These are phyloP conservation scores for Malurus melanocephalus DNA, from an alignment of 2,113 vertebrate genomes.

Conservation along the genomic window DNA sequence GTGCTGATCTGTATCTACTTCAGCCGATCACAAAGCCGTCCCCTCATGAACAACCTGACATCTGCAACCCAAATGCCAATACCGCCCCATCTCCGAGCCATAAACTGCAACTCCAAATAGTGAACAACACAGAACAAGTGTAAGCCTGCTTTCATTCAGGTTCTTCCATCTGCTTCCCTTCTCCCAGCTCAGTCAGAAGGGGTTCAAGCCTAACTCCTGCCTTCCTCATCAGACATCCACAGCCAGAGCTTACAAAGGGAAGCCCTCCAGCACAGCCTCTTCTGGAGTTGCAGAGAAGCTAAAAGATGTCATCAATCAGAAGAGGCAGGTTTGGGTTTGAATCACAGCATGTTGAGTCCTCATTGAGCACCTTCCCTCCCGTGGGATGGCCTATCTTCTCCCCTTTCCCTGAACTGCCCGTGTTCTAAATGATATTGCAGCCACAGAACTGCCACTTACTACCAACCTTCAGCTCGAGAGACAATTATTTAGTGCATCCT, in stretches of 20 bases:
- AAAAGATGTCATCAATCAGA: not conserved
- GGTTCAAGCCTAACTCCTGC: not conserved
- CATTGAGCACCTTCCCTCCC: not conserved
- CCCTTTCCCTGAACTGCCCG: not conserved
- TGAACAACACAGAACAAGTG: not conserved
- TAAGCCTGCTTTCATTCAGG: not conserved
- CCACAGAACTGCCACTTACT: not conserved
- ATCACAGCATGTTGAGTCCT: not conserved
- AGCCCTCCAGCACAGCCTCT: not conserved
- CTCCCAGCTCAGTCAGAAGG: not conserved
- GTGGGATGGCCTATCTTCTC: not conserved
- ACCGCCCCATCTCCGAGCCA: not conserved
- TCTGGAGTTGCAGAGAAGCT: not conserved
- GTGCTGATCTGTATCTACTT: not conserved
- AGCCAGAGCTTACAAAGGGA: not conserved
- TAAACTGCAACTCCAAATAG: not conserved
- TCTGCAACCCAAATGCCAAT: not conserved
- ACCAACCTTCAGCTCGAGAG: not conserved
- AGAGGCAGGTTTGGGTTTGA: not conserved
- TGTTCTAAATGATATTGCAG: not conserved
- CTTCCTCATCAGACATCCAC: not conserved
- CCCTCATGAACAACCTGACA: not conserved
- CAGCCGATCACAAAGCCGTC: not conserved
- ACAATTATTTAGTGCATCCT: not conserved
- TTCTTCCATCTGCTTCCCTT: not conserved